Conservation (phyloP, 2,113 vertebrate species). For the Oryzias melastigma region DNA sequence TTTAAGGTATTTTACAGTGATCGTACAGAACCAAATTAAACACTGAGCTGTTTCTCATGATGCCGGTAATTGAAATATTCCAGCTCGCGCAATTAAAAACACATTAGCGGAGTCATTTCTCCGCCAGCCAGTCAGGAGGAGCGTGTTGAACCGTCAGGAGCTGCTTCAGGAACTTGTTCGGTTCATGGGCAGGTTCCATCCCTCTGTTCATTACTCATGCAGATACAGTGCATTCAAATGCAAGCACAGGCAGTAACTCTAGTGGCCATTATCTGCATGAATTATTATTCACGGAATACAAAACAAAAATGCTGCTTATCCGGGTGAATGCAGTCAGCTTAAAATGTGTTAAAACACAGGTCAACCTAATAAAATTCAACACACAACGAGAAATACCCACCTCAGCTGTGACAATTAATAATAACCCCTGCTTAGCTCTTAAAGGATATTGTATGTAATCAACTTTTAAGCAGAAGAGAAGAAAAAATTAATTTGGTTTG, state of each 20-base stretch:
- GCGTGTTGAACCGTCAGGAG: slow-evolving; percentile 44
- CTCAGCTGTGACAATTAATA: slow-evolving; percentile 33
- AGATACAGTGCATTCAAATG: background rate
- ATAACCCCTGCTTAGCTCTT: slow-evolving; percentile 53
- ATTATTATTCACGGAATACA: background rate
- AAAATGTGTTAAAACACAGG: slow-evolving; percentile 30
- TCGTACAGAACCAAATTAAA: slow-evolving; percentile 71
- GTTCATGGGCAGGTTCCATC: background rate
- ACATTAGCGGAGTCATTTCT: slow-evolving; percentile 60
- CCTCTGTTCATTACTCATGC: background rate
- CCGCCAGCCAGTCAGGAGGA: slow-evolving; percentile 50
- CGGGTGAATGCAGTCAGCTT: too few species aligned
- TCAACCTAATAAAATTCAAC: slow-evolving; percentile 41
- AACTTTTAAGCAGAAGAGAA: slow-evolving; percentile 41
- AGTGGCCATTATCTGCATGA: background rate
- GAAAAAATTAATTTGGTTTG: slow-evolving; percentile 61
- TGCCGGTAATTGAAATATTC: slow-evolving; percentile 75
- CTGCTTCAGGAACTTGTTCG: slow-evolving; percentile 14
- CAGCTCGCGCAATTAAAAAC: slow-evolving; percentile 70
- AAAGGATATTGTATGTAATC: slow-evolving; percentile 68
- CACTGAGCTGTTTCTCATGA: slow-evolving; percentile 62
- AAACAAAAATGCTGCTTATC: too few species aligned
- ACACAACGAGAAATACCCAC: slow-evolving; percentile 43
- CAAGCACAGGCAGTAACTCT: slow-evolving; percentile 8
- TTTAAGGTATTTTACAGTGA: slow-evolving; percentile 72